Percentiles rank a stretch among this genome's conserved stretches.
These are phyloP conservation scores for Petroica traversi DNA, from an alignment of 2,113 vertebrate species.

Conservation along the genomic window DNA sequence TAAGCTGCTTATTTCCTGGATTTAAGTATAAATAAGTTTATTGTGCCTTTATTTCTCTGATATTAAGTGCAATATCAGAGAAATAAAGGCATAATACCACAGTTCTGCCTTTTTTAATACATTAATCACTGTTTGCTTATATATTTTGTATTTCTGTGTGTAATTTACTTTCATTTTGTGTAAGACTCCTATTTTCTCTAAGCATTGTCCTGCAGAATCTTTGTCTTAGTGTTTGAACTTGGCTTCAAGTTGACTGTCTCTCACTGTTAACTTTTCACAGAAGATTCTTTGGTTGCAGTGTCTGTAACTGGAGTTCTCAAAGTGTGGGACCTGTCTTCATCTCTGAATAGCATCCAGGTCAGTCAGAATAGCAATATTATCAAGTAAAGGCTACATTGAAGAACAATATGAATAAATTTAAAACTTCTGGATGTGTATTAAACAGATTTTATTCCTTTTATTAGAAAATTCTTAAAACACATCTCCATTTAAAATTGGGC, in stretches of 20 bases:
- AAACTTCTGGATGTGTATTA: neutral
- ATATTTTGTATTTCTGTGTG: neutral
- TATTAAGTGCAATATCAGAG: neutral
- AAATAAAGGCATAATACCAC: neutral
- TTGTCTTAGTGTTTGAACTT: neutral
- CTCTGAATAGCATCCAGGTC: slow-evolving; percentile 78
- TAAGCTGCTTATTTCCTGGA: neutral
- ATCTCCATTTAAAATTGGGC: neutral
- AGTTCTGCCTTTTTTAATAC: neutral
- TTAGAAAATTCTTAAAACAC: neutral
- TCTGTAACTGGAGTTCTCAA: slow-evolving; percentile 75
- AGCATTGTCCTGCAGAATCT: neutral
- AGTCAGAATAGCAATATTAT: neutral
- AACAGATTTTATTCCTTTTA: neutral
- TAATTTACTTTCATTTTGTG: neutral
- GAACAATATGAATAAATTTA: neutral
- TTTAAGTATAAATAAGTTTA: neutral
- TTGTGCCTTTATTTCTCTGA: too few relatives aligned
- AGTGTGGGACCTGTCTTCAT: slow-evolving; percentile 79
- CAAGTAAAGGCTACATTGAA: neutral
- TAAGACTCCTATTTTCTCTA: neutral
- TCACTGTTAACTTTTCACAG: slow-evolving; percentile 51
- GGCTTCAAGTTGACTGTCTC: neutral
- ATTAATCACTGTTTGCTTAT: neutral
- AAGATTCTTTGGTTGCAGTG: slow-evolving; percentile 78